phyloP scores from a whole-genome alignment of 2,113 vertebrate genomes.

The Capricornis sumatraensis region DNA sequence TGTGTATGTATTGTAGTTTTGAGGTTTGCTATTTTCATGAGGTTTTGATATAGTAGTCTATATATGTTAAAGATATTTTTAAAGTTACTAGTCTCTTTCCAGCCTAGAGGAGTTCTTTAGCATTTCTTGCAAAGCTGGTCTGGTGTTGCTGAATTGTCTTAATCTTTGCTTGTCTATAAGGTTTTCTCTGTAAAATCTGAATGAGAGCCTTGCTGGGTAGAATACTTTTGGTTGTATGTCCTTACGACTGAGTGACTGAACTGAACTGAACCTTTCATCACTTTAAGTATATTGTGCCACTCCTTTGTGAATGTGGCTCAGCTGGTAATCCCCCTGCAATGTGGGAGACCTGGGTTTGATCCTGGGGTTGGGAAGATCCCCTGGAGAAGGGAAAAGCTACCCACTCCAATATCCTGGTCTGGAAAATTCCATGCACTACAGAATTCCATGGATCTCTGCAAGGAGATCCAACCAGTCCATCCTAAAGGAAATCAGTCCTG shows the following conservation, averaged over 20 bases:
- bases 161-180: not conserved
- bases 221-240: not conserved
- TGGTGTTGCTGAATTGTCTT: not conserved
- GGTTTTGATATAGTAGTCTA: not conserved
- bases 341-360: not conserved
- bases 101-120: not conserved
- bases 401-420: not conserved
- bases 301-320: not conserved
- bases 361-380: not conserved
- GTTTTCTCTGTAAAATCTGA: not conserved
- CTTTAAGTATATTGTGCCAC: not conserved
- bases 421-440: not conserved
- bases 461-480: not conserved
- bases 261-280: not conserved
- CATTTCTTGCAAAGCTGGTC: not conserved
- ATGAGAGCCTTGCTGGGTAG: not conserved
- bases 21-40: not conserved
- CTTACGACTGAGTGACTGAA: accelerated
- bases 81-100: not conserved
- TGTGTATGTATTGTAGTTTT: not conserved
- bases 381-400: not conserved
- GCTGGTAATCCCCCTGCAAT: not conserved
- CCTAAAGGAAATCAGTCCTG: not conserved
- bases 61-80: not conserved
- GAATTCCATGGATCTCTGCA: not conserved